Conservation (phyloP, 1,140 invertebrate genomes). For the Trachymyrmex cornetzi region DNA sequence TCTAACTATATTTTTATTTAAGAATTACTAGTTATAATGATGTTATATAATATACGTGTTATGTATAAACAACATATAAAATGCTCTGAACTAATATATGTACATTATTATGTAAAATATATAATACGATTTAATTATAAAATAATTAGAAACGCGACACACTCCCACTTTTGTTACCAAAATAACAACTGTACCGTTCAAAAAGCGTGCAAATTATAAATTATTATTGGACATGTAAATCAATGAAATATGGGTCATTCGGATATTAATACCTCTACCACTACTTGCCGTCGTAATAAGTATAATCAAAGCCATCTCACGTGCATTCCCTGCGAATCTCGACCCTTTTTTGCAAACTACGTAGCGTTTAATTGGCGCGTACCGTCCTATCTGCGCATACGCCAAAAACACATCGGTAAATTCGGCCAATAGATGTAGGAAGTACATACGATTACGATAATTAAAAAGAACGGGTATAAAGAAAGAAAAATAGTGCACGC, state of each 20-base stretch:
- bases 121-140: conserved; percentile 3
- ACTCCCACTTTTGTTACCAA: neutral
- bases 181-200: conserved; percentile 16
- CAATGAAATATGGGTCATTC: conserved; percentile 21
- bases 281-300: conserved; percentile 35
- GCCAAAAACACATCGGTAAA: neutral
- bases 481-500: conserved; percentile 42
- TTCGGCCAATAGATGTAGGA: neutral
- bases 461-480: neutral
- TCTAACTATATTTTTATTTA: conserved; percentile 3
- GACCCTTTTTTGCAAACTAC: conserved; percentile 17
- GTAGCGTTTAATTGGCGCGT: conserved; percentile 40
- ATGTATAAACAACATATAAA: conserved; percentile 1
- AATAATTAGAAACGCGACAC: conserved; percentile 9
- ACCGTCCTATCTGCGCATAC: neutral
- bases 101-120: neutral
- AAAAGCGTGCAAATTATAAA: conserved; percentile 30
- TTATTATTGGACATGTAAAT: conserved; percentile 27
- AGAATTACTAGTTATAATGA: neutral
- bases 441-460: neutral
- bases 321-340: neutral
- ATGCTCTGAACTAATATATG: neutral
- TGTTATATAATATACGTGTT: neutral
- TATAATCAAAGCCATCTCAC: conserved; percentile 28
- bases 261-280: neutral